These are phyloP conservation scores for Eupleurogrammus muticus DNA, from an alignment of 2,797 vertebrate species.

Conservation along the genomic window DNA sequence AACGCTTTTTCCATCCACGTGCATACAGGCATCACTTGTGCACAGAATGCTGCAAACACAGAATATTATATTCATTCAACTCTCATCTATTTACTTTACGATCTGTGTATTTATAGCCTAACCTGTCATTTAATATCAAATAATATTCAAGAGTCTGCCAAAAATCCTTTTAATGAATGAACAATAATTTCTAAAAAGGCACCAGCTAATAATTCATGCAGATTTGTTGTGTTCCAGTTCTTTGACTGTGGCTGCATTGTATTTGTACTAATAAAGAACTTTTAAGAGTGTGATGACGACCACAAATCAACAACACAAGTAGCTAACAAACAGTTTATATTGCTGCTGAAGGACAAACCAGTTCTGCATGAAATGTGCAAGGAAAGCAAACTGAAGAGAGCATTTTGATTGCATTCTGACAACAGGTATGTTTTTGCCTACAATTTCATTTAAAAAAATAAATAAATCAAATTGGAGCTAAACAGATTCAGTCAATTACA, in stretches of 20 bases:
- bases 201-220: constrained; percentile 12
- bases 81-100: constrained; percentile 21
- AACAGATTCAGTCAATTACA: background rate
- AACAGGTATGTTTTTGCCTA: background rate
- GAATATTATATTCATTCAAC: constrained; percentile 1
- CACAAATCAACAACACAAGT: background rate
- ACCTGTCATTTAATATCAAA: constrained; percentile 31
- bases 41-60: constrained; percentile 18
- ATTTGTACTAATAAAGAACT: constrained; percentile 60
- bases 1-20: background rate
- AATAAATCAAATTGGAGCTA: background rate
- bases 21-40: constrained; percentile 28
- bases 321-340: background rate
- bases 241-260: constrained; percentile 23
- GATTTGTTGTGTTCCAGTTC: constrained; percentile 21
- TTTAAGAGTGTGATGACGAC: constrained; percentile 15
- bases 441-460: background rate
- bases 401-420: background rate
- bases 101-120: constrained; percentile 47
- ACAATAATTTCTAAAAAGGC: constrained; percentile 13
- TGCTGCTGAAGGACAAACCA: background rate
- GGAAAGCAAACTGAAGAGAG: background rate
- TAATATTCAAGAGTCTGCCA: constrained; percentile 12
- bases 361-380: background rate
- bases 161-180: constrained; percentile 23